phyloP scores from a whole-genome alignment of 2,113 vertebrate species.

The Hassar affinis region DNA sequence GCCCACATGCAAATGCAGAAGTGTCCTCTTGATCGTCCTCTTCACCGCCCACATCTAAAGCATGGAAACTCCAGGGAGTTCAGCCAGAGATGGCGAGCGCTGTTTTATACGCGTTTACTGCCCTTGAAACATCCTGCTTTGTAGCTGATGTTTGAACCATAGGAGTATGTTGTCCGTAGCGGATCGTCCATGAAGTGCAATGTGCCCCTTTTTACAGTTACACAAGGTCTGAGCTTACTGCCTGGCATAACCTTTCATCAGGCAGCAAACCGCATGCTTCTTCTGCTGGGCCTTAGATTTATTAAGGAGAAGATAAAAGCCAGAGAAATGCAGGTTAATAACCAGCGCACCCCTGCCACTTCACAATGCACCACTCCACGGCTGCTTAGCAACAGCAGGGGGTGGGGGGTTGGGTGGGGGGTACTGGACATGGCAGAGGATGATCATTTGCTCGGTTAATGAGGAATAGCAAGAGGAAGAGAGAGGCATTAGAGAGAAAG shows the following conservation, averaged over 20 bases:
- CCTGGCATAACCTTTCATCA: neutral
- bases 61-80: constrained; percentile 8
- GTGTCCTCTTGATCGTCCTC: constrained; percentile 28
- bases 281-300: neutral
- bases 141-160: neutral
- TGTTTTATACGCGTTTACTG: constrained; percentile 6
- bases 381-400: constrained; percentile 53
- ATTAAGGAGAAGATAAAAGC: constrained; percentile 11
- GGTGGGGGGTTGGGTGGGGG: neutral
- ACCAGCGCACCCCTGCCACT: constrained; percentile 20
- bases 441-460: neutral
- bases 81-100: neutral
- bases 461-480: neutral
- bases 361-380: constrained; percentile 14
- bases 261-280: neutral
- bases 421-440: constrained; percentile 9
- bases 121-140: neutral
- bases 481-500: neutral
- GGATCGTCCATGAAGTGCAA: neutral
- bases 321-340: constrained; percentile 41
- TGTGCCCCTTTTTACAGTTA: neutral
- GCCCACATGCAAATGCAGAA: constrained; percentile 22
- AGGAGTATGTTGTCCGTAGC: neutral
- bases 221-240: neutral
- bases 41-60: constrained; percentile 27